Base-by-base conservation (phyloP, 2,888 invertebrate species). In the Teleogryllus oceanicus region DNA sequence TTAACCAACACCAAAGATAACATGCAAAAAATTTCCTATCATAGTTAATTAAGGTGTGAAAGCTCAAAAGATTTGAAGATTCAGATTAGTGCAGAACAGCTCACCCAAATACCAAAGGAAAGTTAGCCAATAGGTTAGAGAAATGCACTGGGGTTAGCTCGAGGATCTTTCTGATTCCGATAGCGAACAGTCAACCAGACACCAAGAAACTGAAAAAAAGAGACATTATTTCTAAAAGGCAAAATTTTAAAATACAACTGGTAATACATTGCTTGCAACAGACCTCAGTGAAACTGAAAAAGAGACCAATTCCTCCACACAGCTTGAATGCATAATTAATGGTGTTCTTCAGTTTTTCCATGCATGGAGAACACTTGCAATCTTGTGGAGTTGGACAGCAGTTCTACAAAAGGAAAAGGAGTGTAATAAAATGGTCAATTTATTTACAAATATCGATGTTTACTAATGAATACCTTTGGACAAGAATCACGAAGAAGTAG, bases 211-310 rank as follows among this genome's bases (percentile, higher is more conserved):
- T 98, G 94, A 84, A 92, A 89, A 83, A 83, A 80, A 83, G 82
- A 83, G 81, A 78, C 76, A 83, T 51, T 78, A 85, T 85, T 85
- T 84, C 82, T 84, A 84, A 82, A 49, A 79, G 78, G 74, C 75
- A 50, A 80, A 80, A 49, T 2, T 49, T 24, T 20, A 81, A n/a
- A 79, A n/a, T n/a, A 75, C 2, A 10, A 37, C 74, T 12, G 49
- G 2, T 49, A 12, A 37, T 49, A 3, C 13, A 21, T 21, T 21
- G 16, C 16, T 10, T 74, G 18, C 74, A 77, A 74, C 13, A 62
- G 13, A 97, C 98, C 95, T 98, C 98, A 77, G 97, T 96, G 86
- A 98, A 98, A 86, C 97, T 97, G 89, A 98, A 98, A 90, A 98
- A 97, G 49, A 98, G 89, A 80, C 97, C 97, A 84, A 98, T 93